Base-by-base conservation (phyloP, 2,113 vertebrate species). In the Accipiter cooperii region DNA sequence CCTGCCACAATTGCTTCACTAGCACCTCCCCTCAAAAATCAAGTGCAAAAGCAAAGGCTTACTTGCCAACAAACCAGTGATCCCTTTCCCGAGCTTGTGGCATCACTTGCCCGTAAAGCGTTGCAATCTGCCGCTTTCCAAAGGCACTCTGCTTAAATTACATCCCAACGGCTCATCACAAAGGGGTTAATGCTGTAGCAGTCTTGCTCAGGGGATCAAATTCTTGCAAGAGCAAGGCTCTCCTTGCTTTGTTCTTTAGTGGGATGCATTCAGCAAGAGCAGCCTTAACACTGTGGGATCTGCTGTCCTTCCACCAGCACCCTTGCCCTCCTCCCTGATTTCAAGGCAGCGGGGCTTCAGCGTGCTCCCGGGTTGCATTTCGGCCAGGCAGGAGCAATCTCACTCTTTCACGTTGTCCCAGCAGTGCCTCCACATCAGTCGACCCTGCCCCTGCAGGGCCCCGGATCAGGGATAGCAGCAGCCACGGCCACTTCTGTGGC, bases 181-280 rank as follows among this genome's bases (percentile, higher is more conserved):
- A 90, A 95, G 57, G 96, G 71, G 95, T 95, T 97, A 96, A 96
- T 2, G 5, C 36, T 52, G 40, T 36, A 76, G 73, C 65, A 94
- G 93, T 69, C 75, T 91, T 75, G 28, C 69, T 94, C 17, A 13
- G 63, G 83, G 89, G 74, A 97, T 95, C 94, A 94, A 95, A 96
- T 94, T 95, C 93, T 91, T 90, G 40, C 44, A 77, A 80, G 89
- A 92, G 73, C 84, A 86, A 87, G 22, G 15, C 85, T 97, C 96
- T 95, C 94, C 93, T 96, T 89, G 84, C 83, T 97, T 97, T 95
- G 68, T 94, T 97, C 96, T 94, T 90, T 77, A 87, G 95, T 4
- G 17, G 64, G 94, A 95, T 76, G 79, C 70, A 90, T 71, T 54
- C 51, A 91, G 88, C 73, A 87, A 88, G 78, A 90, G 87, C 78